Evolutionary conservation across 2,113 vertebrate species (phyloP).

Genomic region (Rhadina sibilatrix): DNA sequence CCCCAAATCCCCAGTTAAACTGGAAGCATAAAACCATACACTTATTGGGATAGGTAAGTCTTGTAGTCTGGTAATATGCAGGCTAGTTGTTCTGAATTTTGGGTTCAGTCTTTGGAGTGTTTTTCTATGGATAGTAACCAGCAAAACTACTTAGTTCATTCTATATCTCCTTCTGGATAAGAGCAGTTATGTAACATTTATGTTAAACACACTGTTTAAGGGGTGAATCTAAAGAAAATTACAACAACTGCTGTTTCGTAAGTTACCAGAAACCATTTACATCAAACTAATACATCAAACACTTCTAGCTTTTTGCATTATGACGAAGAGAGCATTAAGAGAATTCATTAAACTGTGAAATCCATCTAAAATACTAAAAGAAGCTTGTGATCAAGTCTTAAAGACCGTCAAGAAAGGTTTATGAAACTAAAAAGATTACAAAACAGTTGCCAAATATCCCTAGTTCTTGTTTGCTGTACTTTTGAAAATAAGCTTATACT

Average conservation of each 20-base stretch:
- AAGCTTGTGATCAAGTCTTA: conserved; percentile 6
- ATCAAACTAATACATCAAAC: neutral
- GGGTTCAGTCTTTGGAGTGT: neutral
- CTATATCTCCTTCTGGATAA: neutral
- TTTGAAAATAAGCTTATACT: conserved; percentile 12
- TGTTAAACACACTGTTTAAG: neutral
- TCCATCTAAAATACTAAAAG: neutral
- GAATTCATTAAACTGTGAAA: neutral
- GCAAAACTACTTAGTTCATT: neutral
- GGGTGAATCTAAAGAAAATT: neutral
- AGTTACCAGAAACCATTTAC: neutral
- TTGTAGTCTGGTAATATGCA: neutral
- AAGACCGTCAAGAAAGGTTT: neutral
- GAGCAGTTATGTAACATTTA: neutral
- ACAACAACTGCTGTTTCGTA: rapidly evolving
- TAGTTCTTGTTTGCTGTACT: neutral
- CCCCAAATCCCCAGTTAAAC: neutral
- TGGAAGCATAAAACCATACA: neutral
- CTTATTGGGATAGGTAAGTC: neutral
- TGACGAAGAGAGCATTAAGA: neutral
- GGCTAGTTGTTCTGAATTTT: neutral
- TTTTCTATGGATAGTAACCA: neutral
- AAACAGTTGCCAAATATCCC: conserved; percentile 10
- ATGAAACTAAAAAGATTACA: conserved; percentile 41
- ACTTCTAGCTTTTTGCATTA: neutral